These are phyloP conservation scores for Reticulitermes lucifugus DNA, from an alignment of 2,888 invertebrate species.

Conservation along the genomic window DNA sequence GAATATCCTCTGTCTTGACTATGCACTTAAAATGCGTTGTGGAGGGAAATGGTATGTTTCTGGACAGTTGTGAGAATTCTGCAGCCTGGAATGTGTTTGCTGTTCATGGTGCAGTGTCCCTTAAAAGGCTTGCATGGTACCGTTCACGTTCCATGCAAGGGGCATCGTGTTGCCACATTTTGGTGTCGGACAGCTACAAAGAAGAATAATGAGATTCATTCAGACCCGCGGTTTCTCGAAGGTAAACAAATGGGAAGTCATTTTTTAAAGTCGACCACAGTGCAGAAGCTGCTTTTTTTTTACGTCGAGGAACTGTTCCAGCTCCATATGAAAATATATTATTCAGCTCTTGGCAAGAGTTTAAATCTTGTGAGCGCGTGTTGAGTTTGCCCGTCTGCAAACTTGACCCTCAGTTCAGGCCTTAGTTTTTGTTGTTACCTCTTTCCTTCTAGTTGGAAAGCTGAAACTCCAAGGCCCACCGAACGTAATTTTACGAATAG, in stretches of 20 bases:
- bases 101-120: neutral
- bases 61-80: neutral
- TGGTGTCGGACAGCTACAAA: neutral
- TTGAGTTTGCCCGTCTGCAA: constrained; percentile 11
- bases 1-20: no score
- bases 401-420: constrained; percentile 20
- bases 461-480: neutral
- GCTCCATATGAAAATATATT: constrained; percentile 32
- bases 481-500: neutral
- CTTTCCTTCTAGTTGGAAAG: constrained; percentile 3
- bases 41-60: neutral
- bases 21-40: neutral
- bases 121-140: neutral
- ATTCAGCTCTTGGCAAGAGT: constrained; percentile 16
- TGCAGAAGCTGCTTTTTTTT: neutral
- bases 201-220: constrained; percentile 31
- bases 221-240: constrained; percentile 29
- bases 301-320: neutral
- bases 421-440: neutral
- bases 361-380: constrained; percentile 18
- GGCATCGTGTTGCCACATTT: constrained; percentile 4
- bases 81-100: neutral
- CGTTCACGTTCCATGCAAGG: neutral
- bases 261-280: constrained; percentile 38
- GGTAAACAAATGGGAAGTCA: constrained; percentile 48